Evolutionary conservation across 1,140 invertebrate genomes (phyloP).

Genomic region (Drosophila gunungcola): DNA sequence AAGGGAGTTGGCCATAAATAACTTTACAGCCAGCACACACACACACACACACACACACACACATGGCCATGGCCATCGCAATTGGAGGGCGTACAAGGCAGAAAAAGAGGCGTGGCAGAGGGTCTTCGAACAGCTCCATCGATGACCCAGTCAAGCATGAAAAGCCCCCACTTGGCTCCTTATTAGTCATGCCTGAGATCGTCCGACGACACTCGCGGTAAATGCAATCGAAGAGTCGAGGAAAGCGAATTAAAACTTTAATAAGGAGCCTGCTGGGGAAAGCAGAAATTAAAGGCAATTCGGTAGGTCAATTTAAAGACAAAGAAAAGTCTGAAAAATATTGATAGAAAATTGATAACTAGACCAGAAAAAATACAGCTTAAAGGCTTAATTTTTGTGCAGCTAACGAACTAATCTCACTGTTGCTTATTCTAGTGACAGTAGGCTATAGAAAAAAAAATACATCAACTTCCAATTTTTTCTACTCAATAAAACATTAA

Average conservation of each 20-base stretch:
- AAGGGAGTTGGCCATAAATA: conserved; percentile 80
- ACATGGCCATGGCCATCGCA: not conserved
- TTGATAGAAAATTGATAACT: no score
- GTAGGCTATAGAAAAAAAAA: no score
- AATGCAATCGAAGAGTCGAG: conserved; percentile 31
- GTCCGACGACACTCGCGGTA: conserved; percentile 46
- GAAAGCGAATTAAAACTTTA: conserved; percentile 14
- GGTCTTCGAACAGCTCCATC: conserved; percentile 27
- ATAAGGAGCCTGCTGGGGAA: not conserved
- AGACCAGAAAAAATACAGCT: no score
- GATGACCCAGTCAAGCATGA: conserved; percentile 64
- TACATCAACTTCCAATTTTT: no score
- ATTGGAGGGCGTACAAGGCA: not conserved
- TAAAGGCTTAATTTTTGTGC: no score
- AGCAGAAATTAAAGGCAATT: not conserved
- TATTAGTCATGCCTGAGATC: conserved; percentile 69
- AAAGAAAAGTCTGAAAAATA: no score
- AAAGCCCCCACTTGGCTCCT: conserved; percentile 69
- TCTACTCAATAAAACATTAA: no score
- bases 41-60: not conserved
- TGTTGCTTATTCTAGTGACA: no score
- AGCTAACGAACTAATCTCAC: no score
- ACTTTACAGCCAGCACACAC: conserved; percentile 43
- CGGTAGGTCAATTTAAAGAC: not conserved
- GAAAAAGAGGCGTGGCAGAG: not conserved